Evolutionary conservation across 2,888 invertebrate species (phyloP).

Genomic region (Macaria notata): DNA sequence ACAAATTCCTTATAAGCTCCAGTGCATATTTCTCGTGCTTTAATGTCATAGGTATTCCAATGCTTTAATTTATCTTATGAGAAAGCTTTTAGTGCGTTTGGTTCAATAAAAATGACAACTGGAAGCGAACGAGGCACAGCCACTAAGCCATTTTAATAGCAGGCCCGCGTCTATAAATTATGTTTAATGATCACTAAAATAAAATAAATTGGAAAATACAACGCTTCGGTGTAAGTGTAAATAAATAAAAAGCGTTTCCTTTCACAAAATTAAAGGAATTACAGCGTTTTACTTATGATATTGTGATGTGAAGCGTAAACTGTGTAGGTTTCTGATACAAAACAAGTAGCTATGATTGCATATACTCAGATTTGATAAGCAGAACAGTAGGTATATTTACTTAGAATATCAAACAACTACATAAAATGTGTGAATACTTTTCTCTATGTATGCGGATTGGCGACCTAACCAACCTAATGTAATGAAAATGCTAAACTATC

Average conservation of each 20-base stretch:
- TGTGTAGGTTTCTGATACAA: no score
- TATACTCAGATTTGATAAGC: no score
- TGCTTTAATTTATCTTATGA: slow-evolving; percentile 19
- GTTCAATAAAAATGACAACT: slow-evolving; percentile 54
- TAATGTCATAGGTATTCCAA: slow-evolving; percentile 10
- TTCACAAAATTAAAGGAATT: slow-evolving; percentile 1
- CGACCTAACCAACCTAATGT: slow-evolving; percentile 37
- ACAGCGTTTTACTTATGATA: no score
- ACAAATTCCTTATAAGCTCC: not conserved
- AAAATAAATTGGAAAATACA: slow-evolving; percentile 56
- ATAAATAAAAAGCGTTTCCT: slow-evolving; percentile 27
- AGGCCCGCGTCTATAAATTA: slow-evolving; percentile 52
- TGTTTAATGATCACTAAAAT: slow-evolving; percentile 58
- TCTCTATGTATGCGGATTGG: no score
- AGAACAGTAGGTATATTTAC: no score
- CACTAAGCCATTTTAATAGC: slow-evolving; percentile 51
- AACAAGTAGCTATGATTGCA: no score
- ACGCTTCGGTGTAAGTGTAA: slow-evolving; percentile 27
- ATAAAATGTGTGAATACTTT: no score
- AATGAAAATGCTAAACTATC: slow-evolving; percentile 50
- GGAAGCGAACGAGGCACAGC: slow-evolving; percentile 42
- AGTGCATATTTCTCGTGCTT: not conserved
- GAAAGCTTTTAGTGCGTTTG: slow-evolving; percentile 28
- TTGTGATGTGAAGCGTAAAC: slow-evolving; percentile 15
- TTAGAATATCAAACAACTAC: no score